Conservation (phyloP, 1,140 invertebrate species). For the Sitophilus oryzae region DNA sequence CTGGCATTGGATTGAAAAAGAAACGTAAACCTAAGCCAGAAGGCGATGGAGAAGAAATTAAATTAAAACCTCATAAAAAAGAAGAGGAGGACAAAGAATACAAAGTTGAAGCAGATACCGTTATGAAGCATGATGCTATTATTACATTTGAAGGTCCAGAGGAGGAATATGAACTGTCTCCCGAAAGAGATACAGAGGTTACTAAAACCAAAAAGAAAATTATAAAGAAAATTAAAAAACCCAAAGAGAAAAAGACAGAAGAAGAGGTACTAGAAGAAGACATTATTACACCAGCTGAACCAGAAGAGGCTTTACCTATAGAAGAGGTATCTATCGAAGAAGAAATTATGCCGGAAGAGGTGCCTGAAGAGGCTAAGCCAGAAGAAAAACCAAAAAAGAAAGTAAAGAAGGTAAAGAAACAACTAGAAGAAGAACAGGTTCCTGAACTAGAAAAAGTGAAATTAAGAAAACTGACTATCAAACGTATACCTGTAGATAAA, state of each 20-base stretch:
- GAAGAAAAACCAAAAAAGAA: slow-evolving; percentile 45
- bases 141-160: slow-evolving; percentile 22
- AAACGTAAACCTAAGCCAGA: slow-evolving; percentile 49
- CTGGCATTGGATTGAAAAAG: slow-evolving; percentile 46
- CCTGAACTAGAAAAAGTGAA: slow-evolving; percentile 41
- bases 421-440: slow-evolving; percentile 43
- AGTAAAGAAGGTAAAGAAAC: slow-evolving; percentile 51
- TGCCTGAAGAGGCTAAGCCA: slow-evolving; percentile 42
- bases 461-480: slow-evolving; percentile 9
- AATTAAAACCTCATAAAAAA: slow-evolving; percentile 49
- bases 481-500: slow-evolving; percentile 17
- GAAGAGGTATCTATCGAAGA: slow-evolving; percentile 43
- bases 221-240: slow-evolving; percentile 37
- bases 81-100: slow-evolving; percentile 37
- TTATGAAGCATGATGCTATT: slow-evolving; percentile 19
- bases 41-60: slow-evolving; percentile 47
- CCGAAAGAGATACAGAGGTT: slow-evolving; percentile 16
- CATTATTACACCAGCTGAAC: slow-evolving; percentile 40
- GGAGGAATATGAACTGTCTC: slow-evolving; percentile 24
- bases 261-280: slow-evolving; percentile 41
- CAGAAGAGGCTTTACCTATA: slow-evolving; percentile 22
- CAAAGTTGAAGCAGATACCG: slow-evolving; percentile 20
- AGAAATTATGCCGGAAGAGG: slow-evolving; percentile 42
- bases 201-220: slow-evolving; percentile 31
- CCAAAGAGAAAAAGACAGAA: slow-evolving; percentile 34